Evolutionary conservation across 2,888 invertebrate species (phyloP).

Genomic region (Thalpophila matura): DNA sequence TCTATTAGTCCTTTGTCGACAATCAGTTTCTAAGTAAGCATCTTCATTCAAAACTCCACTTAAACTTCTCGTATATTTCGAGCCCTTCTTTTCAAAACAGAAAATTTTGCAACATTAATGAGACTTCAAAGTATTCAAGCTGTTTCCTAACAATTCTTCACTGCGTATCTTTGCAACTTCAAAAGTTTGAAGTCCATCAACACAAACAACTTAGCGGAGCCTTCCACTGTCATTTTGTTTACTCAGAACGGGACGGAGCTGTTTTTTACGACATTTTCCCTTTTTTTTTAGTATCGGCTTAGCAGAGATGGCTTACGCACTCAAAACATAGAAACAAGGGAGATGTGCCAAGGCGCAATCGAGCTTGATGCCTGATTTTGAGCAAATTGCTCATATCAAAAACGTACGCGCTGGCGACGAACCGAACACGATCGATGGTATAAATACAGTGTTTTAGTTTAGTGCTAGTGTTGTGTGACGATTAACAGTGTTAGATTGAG

Average conservation of each 20-base stretch:
- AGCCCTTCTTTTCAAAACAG: constrained; percentile 47
- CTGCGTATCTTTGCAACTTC: constrained; percentile 45
- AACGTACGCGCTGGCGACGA: too few species aligned
- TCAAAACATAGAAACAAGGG: too few species aligned
- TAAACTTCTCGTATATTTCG: constrained; percentile 22
- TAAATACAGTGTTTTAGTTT: too few species aligned
- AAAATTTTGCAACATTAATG: constrained; percentile 50
- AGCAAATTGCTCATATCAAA: too few species aligned
- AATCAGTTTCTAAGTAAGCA: constrained; percentile 11
- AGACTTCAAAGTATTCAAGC: constrained; percentile 54
- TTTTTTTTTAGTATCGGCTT: constrained; percentile 55
- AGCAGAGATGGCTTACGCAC: constrained; percentile 44
- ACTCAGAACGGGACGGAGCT: constrained; percentile 32
- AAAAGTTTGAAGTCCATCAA: constrained; percentile 52
- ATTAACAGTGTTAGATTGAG: too few species aligned
- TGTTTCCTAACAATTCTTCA: constrained; percentile 52
- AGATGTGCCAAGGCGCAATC: too few species aligned
- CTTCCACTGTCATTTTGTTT: constrained; percentile 48
- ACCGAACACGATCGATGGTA: too few species aligned
- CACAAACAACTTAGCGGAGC: constrained; percentile 48
- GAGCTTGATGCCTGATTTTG: too few species aligned
- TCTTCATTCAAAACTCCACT: constrained; percentile 39
- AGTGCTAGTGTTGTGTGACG: too few species aligned
- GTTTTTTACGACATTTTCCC: constrained; percentile 58
- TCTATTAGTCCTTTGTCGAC: constrained; percentile 2